Evolutionary conservation across 2,113 vertebrate genomes (phyloP).

Genomic region (Erinaceus europaeus): DNA sequence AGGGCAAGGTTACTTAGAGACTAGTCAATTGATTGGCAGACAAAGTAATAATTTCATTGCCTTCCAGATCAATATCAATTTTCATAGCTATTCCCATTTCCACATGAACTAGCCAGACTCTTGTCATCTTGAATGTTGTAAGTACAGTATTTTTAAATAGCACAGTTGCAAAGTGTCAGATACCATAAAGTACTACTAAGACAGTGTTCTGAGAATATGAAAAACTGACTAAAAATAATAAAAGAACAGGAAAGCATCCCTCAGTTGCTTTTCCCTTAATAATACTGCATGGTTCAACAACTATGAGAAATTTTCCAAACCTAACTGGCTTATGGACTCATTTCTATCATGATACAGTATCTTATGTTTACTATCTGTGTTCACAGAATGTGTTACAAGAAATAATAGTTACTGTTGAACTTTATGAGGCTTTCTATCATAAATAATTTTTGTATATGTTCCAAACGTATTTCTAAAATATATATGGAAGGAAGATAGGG

Average conservation of each 20-base stretch:
- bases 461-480: not conserved
- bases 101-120: not conserved
- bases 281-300: not conserved
- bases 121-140: not conserved
- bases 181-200: not conserved
- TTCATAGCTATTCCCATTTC: not conserved
- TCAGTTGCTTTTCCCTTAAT: not conserved
- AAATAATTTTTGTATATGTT: slow-evolving; percentile 14
- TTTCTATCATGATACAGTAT: not conserved
- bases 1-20: not conserved
- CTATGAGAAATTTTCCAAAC: not conserved
- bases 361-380: not conserved
- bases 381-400: not conserved
- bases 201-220: not conserved
- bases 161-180: not conserved
- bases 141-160: not conserved
- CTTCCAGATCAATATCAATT: not conserved
- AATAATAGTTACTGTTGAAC: not conserved
- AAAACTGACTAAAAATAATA: not conserved
- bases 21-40: not conserved
- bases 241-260: not conserved
- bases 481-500: not conserved
- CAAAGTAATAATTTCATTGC: not conserved
- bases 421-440: not conserved
- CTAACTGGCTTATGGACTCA: not conserved